Conservation (phyloP, 2,888 invertebrate genomes). For the Autographa pulchrina region DNA sequence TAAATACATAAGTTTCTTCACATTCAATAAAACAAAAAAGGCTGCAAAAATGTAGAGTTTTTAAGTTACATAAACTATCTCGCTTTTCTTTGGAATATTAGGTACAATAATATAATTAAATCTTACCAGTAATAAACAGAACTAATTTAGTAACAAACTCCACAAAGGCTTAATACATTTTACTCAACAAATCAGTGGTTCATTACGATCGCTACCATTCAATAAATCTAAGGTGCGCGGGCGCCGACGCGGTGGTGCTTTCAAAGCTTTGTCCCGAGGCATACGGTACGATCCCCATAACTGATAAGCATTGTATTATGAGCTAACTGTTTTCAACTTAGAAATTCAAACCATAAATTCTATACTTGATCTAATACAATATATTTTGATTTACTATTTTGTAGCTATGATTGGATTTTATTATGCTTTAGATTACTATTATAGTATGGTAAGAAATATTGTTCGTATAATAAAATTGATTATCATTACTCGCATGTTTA, state of each 20-base stretch:
- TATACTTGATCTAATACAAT: constrained; percentile 42
- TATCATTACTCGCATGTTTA: not conserved
- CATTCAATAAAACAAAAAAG: too few species aligned
- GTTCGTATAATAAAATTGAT: not conserved
- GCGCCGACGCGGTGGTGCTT: constrained; percentile 57
- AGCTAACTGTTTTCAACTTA: constrained; percentile 51
- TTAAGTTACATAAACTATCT: too few species aligned
- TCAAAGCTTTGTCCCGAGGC: constrained; percentile 66
- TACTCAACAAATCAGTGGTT: constrained; percentile 70
- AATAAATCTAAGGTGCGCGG: constrained; percentile 55
- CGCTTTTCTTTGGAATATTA: too few species aligned
- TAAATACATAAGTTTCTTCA: too few species aligned
- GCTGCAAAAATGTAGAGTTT: too few species aligned
- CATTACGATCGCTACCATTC: constrained; percentile 60
- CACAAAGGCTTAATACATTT: constrained; percentile 58
- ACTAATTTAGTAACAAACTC: constrained; percentile 27
- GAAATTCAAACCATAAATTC: constrained; percentile 54
- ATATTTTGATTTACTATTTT: constrained; percentile 35
- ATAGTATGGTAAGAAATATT: not conserved
- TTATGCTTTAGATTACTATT: not conserved
- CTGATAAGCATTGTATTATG: constrained; percentile 62
- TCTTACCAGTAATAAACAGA: constrained; percentile 17
- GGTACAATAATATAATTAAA: constrained; percentile 3
- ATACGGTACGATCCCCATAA: constrained; percentile 56
- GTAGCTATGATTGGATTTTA: constrained; percentile 25